A percentile compares a stretch with the other conserved stretches of the same genome.
These are phyloP conservation scores for Parasteatoda lunata DNA, from an alignment of 2,888 invertebrate genomes.

Conservation along the genomic window DNA sequence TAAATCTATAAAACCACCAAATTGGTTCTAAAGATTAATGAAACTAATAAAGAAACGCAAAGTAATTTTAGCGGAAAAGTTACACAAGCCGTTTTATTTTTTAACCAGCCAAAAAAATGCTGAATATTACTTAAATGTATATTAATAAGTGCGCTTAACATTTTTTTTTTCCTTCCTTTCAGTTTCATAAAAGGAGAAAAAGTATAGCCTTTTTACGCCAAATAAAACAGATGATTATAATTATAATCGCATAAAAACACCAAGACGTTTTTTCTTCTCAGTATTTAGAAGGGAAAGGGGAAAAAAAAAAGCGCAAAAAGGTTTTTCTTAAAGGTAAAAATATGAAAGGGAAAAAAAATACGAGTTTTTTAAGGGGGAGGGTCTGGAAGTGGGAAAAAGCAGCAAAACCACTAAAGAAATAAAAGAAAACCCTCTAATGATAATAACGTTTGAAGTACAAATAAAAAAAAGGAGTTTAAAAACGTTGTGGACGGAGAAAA, in stretches of 20 bases:
- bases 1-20: slow-evolving; percentile 52
- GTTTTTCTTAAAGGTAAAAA: too few species aligned
- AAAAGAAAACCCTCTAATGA: slow-evolving; percentile 53
- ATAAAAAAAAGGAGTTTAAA: slow-evolving; percentile 33
- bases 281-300: neutral
- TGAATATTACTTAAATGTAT: slow-evolving; percentile 1
- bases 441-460: slow-evolving; percentile 37
- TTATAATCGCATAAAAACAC: slow-evolving; percentile 67
- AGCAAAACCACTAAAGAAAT: slow-evolving; percentile 63
- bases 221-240: slow-evolving; percentile 68
- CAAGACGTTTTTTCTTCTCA: slow-evolving; percentile 35
- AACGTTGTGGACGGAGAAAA: slow-evolving; percentile 26
- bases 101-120: neutral
- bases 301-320: too few species aligned
- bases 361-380: slow-evolving; percentile 33
- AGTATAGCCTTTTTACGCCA: slow-evolving; percentile 61
- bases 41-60: slow-evolving; percentile 54
- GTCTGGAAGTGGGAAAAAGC: slow-evolving; percentile 12
- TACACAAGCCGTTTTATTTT: slow-evolving; percentile 27
- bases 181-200: slow-evolving; percentile 14
- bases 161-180: slow-evolving; percentile 15
- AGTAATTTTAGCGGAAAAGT: slow-evolving; percentile 52
- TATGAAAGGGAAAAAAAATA: slow-evolving; percentile 38
- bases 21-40: slow-evolving; percentile 40
- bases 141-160: slow-evolving; percentile 6